Conservation (phyloP, 2,888 invertebrate species). For the Ichneumoninae sp. region DNA sequence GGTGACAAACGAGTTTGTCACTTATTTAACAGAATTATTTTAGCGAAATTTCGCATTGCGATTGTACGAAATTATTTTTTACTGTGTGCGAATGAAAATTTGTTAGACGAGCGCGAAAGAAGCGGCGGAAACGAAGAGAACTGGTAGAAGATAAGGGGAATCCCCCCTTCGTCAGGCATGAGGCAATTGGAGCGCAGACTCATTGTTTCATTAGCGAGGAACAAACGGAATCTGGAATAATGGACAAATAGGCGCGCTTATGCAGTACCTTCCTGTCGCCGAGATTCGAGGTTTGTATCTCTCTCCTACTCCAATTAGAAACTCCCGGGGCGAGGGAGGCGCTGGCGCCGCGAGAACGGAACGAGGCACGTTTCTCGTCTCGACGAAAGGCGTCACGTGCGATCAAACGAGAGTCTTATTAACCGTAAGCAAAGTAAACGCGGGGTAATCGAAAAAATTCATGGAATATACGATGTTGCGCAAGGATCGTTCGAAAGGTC, state of each 20-base stretch:
- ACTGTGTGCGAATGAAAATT: too few relatives aligned
- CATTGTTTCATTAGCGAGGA: slow-evolving; percentile 84
- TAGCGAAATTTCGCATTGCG: too few relatives aligned
- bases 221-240: slow-evolving; percentile 84
- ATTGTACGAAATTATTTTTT: neutral
- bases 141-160: slow-evolving; percentile 55
- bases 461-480: neutral
- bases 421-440: neutral
- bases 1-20: too few relatives aligned
- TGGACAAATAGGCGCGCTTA: slow-evolving; percentile 84
- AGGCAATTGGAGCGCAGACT: slow-evolving; percentile 83
- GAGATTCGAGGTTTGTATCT: slow-evolving; percentile 66
- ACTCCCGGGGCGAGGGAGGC: slow-evolving; percentile 73
- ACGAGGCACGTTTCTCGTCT: slow-evolving; percentile 74
- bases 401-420: slow-evolving; percentile 21
- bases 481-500: neutral
- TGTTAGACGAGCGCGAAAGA: neutral
- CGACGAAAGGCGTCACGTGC: slow-evolving; percentile 49
- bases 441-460: slow-evolving; percentile 15
- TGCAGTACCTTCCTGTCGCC: slow-evolving; percentile 75
- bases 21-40: too few relatives aligned
- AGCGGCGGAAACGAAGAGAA: slow-evolving; percentile 8
- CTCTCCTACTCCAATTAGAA: slow-evolving; percentile 82
- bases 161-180: slow-evolving; percentile 55
- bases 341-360: slow-evolving; percentile 52